Evolutionary conservation across 2,797 vertebrate genomes (phyloP), one percentile per base, ranked within the genome.

Genomic region (Alexandromys oeconomus): DNA sequence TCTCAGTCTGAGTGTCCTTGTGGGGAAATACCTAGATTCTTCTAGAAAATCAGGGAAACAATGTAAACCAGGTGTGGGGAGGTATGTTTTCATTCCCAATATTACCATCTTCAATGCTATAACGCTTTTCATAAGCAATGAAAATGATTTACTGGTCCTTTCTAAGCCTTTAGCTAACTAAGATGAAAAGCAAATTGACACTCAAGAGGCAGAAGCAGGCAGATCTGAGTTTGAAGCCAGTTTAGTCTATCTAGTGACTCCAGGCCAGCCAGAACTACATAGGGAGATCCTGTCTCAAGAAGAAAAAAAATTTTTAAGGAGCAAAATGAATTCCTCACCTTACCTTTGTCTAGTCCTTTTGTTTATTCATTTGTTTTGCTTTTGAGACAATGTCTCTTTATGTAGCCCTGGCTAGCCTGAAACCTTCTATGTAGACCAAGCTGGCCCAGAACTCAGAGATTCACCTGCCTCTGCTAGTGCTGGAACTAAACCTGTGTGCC

Each of bases 1-100:
- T 76, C 57, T 92, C 43, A 77, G 80, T 93, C n/a, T 59, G 82
- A 94, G 48, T 61, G 48, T 9, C 85, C 40, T 17, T 25, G 90
- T 86, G 74, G 48, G 5, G 43, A 95, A 87, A 67, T 48, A 37
- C 5, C 57, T 81, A 61, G n/a, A 46, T 19, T 84, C 40, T 65
- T 65, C 29, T 34, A 65, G 81, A 46, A 84, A 84, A 46, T 84
- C 43, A 84, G 59, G 59, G 65, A 65, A 65, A 15, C 27, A 43
- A 84, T 43, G 54, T 82, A 10, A 84, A 43, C 61, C 29, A 14
- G 51, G 51, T n/a, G 46, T 6, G 25, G 37, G 61, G n/a, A 13
- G 57, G 7, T 46, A 29, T 46, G 40, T 46, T 46, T 46, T 15
- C 40, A 84, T 65, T 46, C 17, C 17, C 5, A 65, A 17, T 84